phyloP scores from a whole-genome alignment of 2,888 invertebrate species.

The Nomada goodeniana region DNA sequence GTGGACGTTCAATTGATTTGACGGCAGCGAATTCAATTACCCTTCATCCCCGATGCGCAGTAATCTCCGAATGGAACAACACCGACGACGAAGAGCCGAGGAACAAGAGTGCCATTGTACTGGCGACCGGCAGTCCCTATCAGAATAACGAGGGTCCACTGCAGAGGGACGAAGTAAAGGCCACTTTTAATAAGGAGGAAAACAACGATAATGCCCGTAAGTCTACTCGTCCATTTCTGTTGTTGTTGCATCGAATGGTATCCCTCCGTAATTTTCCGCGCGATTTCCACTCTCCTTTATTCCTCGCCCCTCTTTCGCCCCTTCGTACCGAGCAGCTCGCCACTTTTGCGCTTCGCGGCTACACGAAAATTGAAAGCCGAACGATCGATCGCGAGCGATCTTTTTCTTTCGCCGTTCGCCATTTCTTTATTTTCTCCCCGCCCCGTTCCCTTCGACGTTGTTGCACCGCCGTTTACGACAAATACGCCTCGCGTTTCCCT shows the following conservation, averaged over 20 bases:
- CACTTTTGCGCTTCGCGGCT: constrained; percentile 19
- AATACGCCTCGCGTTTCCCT: neutral
- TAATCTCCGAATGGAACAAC: constrained; percentile 86
- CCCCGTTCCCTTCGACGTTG: neutral
- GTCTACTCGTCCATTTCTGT: constrained; percentile 68
- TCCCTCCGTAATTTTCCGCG: constrained; percentile 67
- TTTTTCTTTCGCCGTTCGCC: neutral
- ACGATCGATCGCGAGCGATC: constrained; percentile 29
- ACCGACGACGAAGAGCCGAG: constrained; percentile 86
- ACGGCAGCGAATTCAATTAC: constrained; percentile 65
- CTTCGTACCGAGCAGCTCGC: neutral
- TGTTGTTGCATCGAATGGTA: constrained; percentile 59
- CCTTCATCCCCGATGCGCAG: constrained; percentile 70
- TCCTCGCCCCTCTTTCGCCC: neutral
- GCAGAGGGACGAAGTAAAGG: constrained; percentile 89
- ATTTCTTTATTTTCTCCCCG: neutral
- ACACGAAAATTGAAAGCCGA: constrained; percentile 44
- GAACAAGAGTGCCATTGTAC: constrained; percentile 81
- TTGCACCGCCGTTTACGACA: neutral
- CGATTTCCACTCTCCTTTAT: constrained; percentile 60
- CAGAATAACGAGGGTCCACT: constrained; percentile 87
- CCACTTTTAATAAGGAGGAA: constrained; percentile 86
- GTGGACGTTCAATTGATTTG: constrained; percentile 28
- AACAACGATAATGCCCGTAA: constrained; percentile 83
- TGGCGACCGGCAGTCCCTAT: constrained; percentile 84